Percentiles rank a stretch among this genome's conserved stretches.
Conservation (phyloP, 2,797 vertebrate species). For the Novumbra hubbsi region DNA sequence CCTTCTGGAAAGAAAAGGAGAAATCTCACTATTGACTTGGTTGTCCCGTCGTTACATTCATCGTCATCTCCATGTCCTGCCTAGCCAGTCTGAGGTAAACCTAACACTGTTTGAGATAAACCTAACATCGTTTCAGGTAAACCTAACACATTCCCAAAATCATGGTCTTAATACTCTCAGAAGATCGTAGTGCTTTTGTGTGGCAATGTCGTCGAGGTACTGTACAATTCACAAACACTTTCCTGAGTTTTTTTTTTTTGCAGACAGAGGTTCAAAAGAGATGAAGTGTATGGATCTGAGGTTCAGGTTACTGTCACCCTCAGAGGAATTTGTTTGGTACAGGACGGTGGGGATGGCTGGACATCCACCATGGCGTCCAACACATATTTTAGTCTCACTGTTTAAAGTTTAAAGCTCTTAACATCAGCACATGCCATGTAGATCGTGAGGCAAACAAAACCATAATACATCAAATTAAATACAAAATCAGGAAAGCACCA, state of each 20-base stretch:
- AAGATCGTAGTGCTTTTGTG: constrained; percentile 89
- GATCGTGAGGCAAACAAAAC: constrained; percentile 91
- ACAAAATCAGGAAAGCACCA: constrained; percentile 87
- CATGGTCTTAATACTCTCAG: constrained; percentile 70
- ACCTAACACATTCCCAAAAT: constrained; percentile 27
- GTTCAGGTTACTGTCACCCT: constrained; percentile 78
- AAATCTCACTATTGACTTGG: constrained; percentile 56
- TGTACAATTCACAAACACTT: constrained; percentile 98
- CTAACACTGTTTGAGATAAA: constrained; percentile 56
- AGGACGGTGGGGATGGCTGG: constrained; percentile 74
- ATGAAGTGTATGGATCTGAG: constrained; percentile 82
- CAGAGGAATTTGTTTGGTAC: constrained; percentile 83
- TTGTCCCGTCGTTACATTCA: constrained; percentile 89
- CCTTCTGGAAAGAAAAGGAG: constrained; percentile 34
- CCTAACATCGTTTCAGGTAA: constrained; percentile 63
- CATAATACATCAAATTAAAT: constrained; percentile 45
- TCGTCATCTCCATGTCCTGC: constrained; percentile 87
- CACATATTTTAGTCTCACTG: constrained; percentile 82
- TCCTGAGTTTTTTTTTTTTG: constrained; percentile 84
- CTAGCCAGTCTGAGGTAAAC: constrained; percentile 82
- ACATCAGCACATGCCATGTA: constrained; percentile 95
- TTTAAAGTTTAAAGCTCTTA: constrained; percentile 96
- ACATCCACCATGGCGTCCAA: constrained; percentile 74
- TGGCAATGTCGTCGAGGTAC: constrained; percentile 93
- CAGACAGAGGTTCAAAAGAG: constrained; percentile 90